Evolutionary conservation across 2,888 invertebrate genomes (phyloP).

Genomic region (Lepidochrysops patricia): DNA sequence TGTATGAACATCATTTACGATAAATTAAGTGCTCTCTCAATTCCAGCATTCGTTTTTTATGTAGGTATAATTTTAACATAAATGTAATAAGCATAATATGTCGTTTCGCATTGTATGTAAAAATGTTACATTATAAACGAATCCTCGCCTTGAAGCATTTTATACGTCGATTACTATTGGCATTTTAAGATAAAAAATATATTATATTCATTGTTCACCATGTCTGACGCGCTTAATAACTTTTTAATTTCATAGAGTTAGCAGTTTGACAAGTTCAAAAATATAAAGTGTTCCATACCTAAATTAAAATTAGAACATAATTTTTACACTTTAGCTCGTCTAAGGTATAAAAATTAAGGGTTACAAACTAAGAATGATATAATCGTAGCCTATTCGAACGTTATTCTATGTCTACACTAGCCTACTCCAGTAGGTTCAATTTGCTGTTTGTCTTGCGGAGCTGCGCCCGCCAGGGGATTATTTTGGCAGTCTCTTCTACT

Average conservation of each 20-base stretch:
- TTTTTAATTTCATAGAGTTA: background rate
- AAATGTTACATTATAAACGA: too few relatives aligned
- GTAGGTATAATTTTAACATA: too few relatives aligned
- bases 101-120: too few relatives aligned
- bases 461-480: conserved; percentile 93
- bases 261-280: background rate
- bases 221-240: too few relatives aligned
- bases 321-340: conserved; percentile 28
- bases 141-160: too few relatives aligned
- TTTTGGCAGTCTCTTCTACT: conserved; percentile 77
- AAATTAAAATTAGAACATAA: conserved; percentile 15
- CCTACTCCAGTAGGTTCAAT: conserved; percentile 83
- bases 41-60: too few relatives aligned
- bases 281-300: background rate
- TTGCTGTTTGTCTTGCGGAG: conserved; percentile 93
- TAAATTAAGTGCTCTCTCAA: too few relatives aligned
- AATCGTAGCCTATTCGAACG: background rate
- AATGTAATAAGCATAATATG: too few relatives aligned
- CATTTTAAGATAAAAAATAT: too few relatives aligned
- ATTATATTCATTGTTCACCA: too few relatives aligned
- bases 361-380: conserved; percentile 8
- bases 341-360: conserved; percentile 28
- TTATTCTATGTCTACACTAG: conserved; percentile 23
- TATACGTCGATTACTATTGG: too few relatives aligned
- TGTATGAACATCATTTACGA: too few relatives aligned